Percentiles rank a stretch among this genome's conserved stretches.
Conservation (phyloP, 2,888 invertebrate species). For the Bombylius discolor region DNA sequence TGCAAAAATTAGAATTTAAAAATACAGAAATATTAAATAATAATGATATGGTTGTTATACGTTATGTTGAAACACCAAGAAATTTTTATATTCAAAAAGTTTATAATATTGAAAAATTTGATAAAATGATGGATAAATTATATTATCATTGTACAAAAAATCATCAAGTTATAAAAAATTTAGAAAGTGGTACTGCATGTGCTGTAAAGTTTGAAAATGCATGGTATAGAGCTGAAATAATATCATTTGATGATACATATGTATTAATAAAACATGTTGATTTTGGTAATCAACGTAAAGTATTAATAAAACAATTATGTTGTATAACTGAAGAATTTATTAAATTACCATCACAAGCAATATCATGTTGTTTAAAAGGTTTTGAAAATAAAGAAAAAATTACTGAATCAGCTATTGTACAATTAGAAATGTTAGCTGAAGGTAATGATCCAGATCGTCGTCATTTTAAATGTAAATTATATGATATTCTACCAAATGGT, state of each 20-base stretch:
- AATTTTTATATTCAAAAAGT: constrained; percentile 63
- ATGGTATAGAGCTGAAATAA: constrained; percentile 83
- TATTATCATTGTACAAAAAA: constrained; percentile 45
- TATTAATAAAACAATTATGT: constrained; percentile 46
- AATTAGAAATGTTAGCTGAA: constrained; percentile 56
- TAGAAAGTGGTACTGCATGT: constrained; percentile 49
- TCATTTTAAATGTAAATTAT: constrained; percentile 33
- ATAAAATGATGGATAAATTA: constrained; percentile 54
- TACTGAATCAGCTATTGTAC: constrained; percentile 25
- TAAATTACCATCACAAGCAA: constrained; percentile 56
- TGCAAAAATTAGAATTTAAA: constrained; percentile 26
- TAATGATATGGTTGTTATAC: constrained; percentile 31
- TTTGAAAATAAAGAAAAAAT: constrained; percentile 34
- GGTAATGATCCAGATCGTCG: constrained; percentile 37
- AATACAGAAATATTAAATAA: constrained; percentile 24
- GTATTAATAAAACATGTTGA: constrained; percentile 77
- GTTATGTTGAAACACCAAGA: constrained; percentile 44
- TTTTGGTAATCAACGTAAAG: constrained; percentile 86
- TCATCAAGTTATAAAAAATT: constrained; percentile 32
- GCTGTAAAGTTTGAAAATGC: constrained; percentile 67
- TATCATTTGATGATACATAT: constrained; percentile 44
- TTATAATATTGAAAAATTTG: constrained; percentile 45
- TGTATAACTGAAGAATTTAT: constrained; percentile 51
- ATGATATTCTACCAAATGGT: constrained; percentile 20
- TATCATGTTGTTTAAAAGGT: constrained; percentile 62